These are phyloP conservation scores for Microchirus variegatus DNA, from an alignment of 2,797 vertebrate genomes.

Conservation along the genomic window DNA sequence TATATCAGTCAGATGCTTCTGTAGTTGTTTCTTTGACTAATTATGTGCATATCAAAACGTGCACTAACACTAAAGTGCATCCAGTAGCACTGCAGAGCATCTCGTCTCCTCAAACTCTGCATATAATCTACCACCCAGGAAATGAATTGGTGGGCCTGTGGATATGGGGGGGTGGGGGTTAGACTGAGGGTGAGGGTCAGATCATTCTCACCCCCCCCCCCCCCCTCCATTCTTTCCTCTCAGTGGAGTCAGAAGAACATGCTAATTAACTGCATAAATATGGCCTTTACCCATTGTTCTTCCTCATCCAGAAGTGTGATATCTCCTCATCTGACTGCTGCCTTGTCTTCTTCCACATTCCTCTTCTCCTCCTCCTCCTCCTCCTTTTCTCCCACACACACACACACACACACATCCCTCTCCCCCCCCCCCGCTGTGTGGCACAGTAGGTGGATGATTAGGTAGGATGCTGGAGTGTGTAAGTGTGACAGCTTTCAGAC, in stretches of 20 bases:
- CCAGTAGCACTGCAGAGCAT: no score
- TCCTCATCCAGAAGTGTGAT: conserved; percentile 38
- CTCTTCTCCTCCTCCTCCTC: conserved; percentile 7
- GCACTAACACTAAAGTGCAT: no score
- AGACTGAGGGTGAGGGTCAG: not conserved
- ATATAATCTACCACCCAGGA: no score
- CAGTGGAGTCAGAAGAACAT: conserved; percentile 65
- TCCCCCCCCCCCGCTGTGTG: conserved; percentile 64
- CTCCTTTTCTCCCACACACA: not conserved
- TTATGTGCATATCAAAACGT: no score
- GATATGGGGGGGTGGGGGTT: conserved; percentile 17
- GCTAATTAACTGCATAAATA: conserved; percentile 53
- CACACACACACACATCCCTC: conserved; percentile 25
- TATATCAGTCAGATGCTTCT: no score
- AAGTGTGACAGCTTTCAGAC: conserved; percentile 79
- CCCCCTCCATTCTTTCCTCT: conserved; percentile 13
- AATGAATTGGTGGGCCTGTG: not conserved
- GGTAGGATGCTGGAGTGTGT: conserved; percentile 79
- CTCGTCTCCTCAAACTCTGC: no score
- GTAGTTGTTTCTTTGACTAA: no score
- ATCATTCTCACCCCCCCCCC: conserved; percentile 39
- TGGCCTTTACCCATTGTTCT: conserved; percentile 19
- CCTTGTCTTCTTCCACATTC: conserved; percentile 23
- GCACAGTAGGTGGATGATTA: conserved; percentile 79
- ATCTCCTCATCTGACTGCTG: conserved; percentile 35